These are phyloP conservation scores for Neopipo cinnamomea DNA, from an alignment of 2,113 vertebrate genomes.

Conservation along the genomic window DNA sequence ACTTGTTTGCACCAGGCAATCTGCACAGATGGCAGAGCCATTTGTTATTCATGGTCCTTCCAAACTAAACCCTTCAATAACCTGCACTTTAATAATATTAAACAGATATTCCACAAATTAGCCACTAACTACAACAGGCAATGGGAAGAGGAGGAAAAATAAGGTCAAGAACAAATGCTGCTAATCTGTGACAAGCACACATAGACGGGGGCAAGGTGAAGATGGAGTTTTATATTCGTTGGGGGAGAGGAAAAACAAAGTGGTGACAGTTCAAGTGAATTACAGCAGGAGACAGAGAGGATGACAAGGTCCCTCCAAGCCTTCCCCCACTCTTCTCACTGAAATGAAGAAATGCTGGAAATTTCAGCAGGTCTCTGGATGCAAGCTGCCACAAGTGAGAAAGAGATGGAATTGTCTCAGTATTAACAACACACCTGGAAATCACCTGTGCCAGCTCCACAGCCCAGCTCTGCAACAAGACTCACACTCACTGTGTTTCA, in stretches of 20 bases:
- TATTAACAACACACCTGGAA: slow-evolving; percentile 46
- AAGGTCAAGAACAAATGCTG: slow-evolving; percentile 5
- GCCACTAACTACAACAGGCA: background rate
- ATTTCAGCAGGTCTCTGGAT: slow-evolving; percentile 43
- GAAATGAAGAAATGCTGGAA: slow-evolving; percentile 14
- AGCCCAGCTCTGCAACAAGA: background rate
- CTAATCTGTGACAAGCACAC: background rate
- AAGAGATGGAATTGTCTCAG: slow-evolving; percentile 45
- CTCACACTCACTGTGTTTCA: background rate
- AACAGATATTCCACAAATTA: background rate
- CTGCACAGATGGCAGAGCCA: background rate
- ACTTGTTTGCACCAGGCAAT: background rate
- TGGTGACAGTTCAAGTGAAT: background rate
- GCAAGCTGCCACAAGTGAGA: slow-evolving; percentile 61
- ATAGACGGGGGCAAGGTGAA: background rate
- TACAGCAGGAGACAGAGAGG: background rate
- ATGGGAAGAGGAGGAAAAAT: background rate
- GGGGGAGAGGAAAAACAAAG: background rate
- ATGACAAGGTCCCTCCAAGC: background rate
- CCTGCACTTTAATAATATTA: background rate
- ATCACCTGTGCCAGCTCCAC: background rate
- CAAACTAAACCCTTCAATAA: background rate
- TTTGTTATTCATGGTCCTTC: background rate
- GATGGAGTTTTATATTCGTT: background rate
- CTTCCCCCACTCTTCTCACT: background rate